phyloP scores from a whole-genome alignment of 2,888 invertebrate species.

The Torymus texanus region DNA sequence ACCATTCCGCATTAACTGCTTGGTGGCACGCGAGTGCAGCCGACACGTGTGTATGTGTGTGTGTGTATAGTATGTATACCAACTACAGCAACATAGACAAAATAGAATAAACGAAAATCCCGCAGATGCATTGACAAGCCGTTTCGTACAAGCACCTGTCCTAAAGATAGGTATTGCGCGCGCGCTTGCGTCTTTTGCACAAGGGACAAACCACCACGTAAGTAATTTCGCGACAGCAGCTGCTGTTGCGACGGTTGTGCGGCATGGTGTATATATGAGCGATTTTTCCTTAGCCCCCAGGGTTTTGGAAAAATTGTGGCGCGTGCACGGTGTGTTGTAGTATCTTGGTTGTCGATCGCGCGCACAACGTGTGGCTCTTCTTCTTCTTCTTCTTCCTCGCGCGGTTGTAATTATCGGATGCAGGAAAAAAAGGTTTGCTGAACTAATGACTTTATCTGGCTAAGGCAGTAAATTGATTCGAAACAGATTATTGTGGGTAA shows the following conservation, averaged over 20 bases:
- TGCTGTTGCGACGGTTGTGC: background rate
- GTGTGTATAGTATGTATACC: background rate
- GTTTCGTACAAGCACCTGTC: slow-evolving; percentile 32
- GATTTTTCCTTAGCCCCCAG: slow-evolving; percentile 23
- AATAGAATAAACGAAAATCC: slow-evolving; percentile 48
- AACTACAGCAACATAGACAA: background rate
- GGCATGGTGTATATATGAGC: too few species aligned
- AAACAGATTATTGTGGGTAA: too few species aligned
- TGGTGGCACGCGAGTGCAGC: too few species aligned
- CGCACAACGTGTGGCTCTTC: too few species aligned
- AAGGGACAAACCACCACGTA: slow-evolving; percentile 7
- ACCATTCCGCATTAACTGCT: too few species aligned
- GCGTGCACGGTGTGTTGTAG: too few species aligned
- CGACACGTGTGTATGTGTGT: background rate
- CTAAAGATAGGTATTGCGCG: slow-evolving; percentile 1
- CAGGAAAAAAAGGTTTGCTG: too few species aligned
- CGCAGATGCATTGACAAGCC: slow-evolving; percentile 38
- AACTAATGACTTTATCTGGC: too few species aligned
- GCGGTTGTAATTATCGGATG: too few species aligned
- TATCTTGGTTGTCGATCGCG: too few species aligned
- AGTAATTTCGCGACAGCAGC: slow-evolving; percentile 46
- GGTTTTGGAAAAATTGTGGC: slow-evolving; percentile 28
- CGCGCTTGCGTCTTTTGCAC: background rate
- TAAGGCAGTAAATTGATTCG: too few species aligned
- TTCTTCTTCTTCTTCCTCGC: too few species aligned